Evolutionary conservation across 2,113 vertebrate genomes (phyloP).

Genomic region (Jaculus jaculus): DNA sequence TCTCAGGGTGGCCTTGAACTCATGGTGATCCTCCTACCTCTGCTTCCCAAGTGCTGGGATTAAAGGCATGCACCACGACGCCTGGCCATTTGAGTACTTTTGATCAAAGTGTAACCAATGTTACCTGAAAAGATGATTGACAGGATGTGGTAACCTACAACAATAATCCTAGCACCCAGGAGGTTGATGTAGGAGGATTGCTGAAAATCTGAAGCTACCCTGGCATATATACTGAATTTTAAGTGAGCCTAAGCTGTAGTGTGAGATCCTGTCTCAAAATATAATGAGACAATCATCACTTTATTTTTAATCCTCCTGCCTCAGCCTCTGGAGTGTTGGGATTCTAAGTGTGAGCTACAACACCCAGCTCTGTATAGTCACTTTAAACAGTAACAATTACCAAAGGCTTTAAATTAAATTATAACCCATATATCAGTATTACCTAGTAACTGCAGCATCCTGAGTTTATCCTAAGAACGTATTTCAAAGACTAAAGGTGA

Average conservation of each 20-base stretch:
- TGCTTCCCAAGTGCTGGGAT: too few species aligned
- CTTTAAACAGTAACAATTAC: neutral
- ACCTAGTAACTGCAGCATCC: neutral
- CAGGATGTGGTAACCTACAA: neutral
- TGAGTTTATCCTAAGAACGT: constrained; percentile 29
- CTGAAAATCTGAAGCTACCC: too few species aligned
- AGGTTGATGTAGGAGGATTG: too few species aligned
- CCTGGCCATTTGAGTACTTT: neutral
- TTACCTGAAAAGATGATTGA: neutral
- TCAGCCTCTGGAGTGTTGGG: neutral
- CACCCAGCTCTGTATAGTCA: neutral
- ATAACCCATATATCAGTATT: constrained; percentile 24
- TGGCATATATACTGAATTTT: too few species aligned
- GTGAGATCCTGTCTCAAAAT: too few species aligned
- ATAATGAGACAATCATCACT: neutral
- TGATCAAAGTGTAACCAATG: neutral
- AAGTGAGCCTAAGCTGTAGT: too few species aligned
- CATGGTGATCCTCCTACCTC: too few species aligned
- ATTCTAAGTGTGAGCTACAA: neutral
- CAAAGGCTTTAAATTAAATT: neutral
- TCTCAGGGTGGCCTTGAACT: too few species aligned
- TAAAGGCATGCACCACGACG: too few species aligned
- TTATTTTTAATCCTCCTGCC: neutral
- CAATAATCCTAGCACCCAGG: too few species aligned
- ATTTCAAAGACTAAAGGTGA: constrained; percentile 39